A percentile compares a stretch with the other conserved stretches of the same genome.
Evolutionary conservation across 2,888 invertebrate genomes (phyloP).

Genomic region (Abscondita cerata): DNA sequence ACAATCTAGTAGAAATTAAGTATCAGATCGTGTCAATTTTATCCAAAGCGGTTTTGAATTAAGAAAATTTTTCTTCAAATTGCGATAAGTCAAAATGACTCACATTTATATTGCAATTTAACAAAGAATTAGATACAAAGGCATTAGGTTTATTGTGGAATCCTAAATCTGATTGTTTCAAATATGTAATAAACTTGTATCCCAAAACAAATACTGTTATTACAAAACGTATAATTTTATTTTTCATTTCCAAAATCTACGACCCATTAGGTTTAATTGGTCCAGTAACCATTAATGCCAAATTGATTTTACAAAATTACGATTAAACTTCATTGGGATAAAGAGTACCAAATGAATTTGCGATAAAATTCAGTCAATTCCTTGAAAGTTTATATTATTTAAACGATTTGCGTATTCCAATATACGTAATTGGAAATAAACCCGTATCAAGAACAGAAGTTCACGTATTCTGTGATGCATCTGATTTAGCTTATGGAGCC

Average conservation of each 20-base stretch:
- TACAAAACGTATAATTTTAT: background rate
- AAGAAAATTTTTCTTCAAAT: background rate
- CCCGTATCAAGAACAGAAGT: background rate
- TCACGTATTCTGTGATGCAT: background rate
- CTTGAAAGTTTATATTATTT: too few relatives aligned
- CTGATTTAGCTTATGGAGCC: background rate
- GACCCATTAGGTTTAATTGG: background rate
- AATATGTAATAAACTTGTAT: background rate
- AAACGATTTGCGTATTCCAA: background rate
- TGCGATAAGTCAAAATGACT: background rate
- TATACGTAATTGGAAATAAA: background rate
- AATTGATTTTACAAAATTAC: background rate
- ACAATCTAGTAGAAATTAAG: background rate
- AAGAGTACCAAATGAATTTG: background rate
- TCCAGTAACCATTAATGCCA: background rate
- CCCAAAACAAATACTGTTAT: background rate
- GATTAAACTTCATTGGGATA: background rate
- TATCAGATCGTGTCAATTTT: background rate
- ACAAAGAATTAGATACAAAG: background rate
- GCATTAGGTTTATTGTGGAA: background rate
- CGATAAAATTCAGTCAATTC: background rate
- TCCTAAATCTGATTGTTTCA: background rate
- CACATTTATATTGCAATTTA: background rate
- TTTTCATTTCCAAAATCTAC: background rate
- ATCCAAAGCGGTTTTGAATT: background rate